Conservation (phyloP, 2,888 invertebrate genomes). For the Holacanthella duospinosa region DNA sequence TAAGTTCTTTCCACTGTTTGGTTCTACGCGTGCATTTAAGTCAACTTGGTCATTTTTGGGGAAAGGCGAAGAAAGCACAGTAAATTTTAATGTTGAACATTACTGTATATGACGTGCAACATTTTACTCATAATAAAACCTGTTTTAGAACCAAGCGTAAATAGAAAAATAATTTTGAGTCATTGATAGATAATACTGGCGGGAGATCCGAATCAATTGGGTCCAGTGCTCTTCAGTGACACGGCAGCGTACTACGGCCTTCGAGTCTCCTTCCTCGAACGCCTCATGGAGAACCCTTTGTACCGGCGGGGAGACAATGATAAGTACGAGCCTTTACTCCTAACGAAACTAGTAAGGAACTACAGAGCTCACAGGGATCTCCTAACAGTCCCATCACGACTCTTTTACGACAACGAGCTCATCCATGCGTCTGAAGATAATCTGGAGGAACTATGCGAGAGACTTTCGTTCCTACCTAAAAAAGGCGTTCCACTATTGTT, state of each 20-base stretch:
- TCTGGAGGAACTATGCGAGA: slow-evolving; percentile 38
- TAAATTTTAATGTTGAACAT: too few species aligned
- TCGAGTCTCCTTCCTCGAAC: slow-evolving; percentile 57
- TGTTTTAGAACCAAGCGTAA: slow-evolving; percentile 25
- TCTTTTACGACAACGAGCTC: slow-evolving; percentile 77
- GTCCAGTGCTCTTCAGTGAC: slow-evolving; percentile 55
- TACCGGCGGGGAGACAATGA: slow-evolving; percentile 52
- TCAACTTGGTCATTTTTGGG: too few species aligned
- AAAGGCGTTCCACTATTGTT: slow-evolving; percentile 39
- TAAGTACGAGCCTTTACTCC: slow-evolving; percentile 65
- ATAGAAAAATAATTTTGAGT: not conserved
- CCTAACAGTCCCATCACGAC: slow-evolving; percentile 59
- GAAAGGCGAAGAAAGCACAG: too few species aligned
- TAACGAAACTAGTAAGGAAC: slow-evolving; percentile 63
- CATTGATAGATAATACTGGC: slow-evolving; percentile 46
- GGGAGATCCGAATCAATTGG: slow-evolving; percentile 82
- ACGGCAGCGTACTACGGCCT: slow-evolving; percentile 56
- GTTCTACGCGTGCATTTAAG: too few species aligned
- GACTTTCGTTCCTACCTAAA: slow-evolving; percentile 23
- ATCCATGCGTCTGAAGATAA: slow-evolving; percentile 47
- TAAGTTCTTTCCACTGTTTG: not conserved
- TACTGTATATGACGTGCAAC: too few species aligned
- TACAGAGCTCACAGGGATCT: slow-evolving; percentile 65
- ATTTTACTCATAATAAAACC: too few species aligned
- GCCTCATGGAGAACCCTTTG: slow-evolving; percentile 54